These are phyloP conservation scores for Triops cancriformis DNA, from an alignment of 1,140 invertebrate species.

Conservation along the genomic window DNA sequence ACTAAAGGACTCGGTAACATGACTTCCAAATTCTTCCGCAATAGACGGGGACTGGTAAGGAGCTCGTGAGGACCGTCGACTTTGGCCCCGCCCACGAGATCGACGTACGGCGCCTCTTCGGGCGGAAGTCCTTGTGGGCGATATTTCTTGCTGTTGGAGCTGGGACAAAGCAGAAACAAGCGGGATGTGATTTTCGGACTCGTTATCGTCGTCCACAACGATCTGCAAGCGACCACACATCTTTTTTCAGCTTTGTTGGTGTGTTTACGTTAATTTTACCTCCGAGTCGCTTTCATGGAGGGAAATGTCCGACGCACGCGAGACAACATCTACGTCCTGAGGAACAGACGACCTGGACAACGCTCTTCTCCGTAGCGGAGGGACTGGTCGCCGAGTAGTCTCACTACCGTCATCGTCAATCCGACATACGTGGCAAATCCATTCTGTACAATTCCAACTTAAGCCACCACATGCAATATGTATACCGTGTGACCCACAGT, in stretches of 20 bases:
- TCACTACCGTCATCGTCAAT: neutral
- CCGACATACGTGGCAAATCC: conserved; percentile 24
- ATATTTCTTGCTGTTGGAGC: neutral
- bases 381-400: neutral
- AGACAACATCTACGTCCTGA: no score
- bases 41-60: neutral
- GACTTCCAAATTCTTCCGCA: neutral
- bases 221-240: neutral
- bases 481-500: conserved; percentile 50
- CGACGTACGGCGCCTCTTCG: neutral
- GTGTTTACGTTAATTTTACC: no score
- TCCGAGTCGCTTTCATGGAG: no score
- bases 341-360: neutral
- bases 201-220: neutral
- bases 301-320: no score
- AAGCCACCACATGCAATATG: conserved; percentile 44
- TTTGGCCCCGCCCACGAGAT: neutral
- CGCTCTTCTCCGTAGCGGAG: neutral
- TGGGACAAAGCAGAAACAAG: neutral
- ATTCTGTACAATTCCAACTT: conserved; percentile 15
- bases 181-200: neutral
- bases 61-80: neutral
- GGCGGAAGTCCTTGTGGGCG: neutral
- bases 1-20: neutral
- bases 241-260: no score